Evolutionary conservation across 2,888 invertebrate genomes (phyloP).

Genomic region (Andrena chrysosceles): DNA sequence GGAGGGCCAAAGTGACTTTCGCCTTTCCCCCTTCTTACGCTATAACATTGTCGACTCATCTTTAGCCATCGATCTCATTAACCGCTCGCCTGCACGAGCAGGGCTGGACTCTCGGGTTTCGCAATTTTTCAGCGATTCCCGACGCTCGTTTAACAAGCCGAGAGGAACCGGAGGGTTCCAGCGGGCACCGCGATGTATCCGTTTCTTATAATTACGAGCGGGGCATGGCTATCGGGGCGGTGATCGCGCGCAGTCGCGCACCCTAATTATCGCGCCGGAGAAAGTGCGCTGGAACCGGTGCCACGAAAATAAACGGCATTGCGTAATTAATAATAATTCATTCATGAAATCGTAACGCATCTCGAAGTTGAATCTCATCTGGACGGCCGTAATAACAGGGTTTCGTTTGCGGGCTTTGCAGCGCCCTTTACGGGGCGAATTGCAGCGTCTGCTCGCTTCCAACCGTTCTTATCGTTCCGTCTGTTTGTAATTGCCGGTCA

Average conservation of each 20-base stretch:
- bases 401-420: not conserved
- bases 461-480: not conserved
- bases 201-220: conserved; percentile 55
- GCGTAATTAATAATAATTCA: conserved; percentile 63
- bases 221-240: conserved; percentile 35
- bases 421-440: conserved; percentile 7
- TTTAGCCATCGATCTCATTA: conserved; percentile 9
- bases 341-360: conserved; percentile 41
- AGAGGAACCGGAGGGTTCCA: not conserved
- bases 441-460: not conserved
- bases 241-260: conserved; percentile 36
- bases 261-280: conserved; percentile 66
- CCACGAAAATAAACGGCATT: conserved; percentile 58
- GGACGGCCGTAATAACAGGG: conserved; percentile 24
- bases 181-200: conserved; percentile 8
- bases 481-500: not conserved
- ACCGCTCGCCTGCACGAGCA: conserved; percentile 1
- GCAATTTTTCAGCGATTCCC: not conserved
- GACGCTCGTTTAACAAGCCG: not conserved
- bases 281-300: conserved; percentile 55
- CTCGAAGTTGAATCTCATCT: conserved; percentile 7
- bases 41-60: not conserved
- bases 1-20: no score
- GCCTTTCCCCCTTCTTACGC: not conserved
- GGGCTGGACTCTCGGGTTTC: not conserved